Evolutionary conservation across 2,888 invertebrate species (phyloP).

Genomic region (Julus scanicus): DNA sequence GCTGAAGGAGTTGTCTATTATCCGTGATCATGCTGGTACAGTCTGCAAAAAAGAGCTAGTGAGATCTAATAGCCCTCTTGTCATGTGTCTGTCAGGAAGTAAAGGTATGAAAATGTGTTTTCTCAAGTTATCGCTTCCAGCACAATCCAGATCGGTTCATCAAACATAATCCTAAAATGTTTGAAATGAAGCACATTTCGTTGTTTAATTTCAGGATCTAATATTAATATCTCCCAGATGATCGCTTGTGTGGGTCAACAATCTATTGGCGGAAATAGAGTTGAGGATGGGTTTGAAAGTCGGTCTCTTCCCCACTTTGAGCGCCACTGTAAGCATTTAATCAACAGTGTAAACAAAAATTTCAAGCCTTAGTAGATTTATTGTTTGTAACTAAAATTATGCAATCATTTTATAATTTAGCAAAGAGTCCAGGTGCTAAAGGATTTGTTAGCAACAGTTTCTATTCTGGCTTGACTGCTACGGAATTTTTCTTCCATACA

Average conservation of each 20-base stretch:
- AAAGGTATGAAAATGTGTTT: slow-evolving; percentile 75
- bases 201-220: slow-evolving; percentile 75
- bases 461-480: slow-evolving; percentile 94
- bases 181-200: not conserved
- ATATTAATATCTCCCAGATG: slow-evolving; percentile 99
- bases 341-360: not conserved
- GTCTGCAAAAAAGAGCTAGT: slow-evolving; percentile 89
- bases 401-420: slow-evolving; percentile 59
- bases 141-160: not conserved
- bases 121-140: too few species aligned
- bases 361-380: not conserved
- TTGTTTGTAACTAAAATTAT: slow-evolving; percentile 11
- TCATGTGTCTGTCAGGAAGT: slow-evolving; percentile 98
- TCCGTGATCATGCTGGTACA: slow-evolving; percentile 96
- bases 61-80: slow-evolving; percentile 91
- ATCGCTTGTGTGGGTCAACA: slow-evolving; percentile 99
- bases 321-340: slow-evolving; percentile 75
- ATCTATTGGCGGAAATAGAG: slow-evolving; percentile 95
- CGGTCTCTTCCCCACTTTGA: slow-evolving; percentile 95
- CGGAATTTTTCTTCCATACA: slow-evolving; percentile 99
- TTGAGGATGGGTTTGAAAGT: slow-evolving; percentile 96
- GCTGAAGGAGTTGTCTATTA: slow-evolving; percentile 90
- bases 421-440: slow-evolving; percentile 93
- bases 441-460: slow-evolving; percentile 99
- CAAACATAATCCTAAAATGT: not conserved